Evolutionary conservation across 2,113 vertebrate species (phyloP).

Genomic region (Diadophis punctatus): DNA sequence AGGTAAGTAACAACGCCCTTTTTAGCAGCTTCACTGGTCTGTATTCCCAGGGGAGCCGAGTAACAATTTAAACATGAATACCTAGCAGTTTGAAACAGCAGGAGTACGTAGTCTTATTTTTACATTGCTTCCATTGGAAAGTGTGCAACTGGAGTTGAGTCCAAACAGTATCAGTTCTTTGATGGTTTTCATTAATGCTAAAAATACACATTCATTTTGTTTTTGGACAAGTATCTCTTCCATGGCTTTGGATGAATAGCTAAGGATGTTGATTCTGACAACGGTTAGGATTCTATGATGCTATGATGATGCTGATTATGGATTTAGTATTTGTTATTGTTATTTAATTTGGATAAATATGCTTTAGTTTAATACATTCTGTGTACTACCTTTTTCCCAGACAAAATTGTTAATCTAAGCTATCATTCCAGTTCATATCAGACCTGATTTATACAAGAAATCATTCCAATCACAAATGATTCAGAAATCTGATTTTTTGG

Average conservation of each 20-base stretch:
- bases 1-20: no score
- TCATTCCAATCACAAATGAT: not conserved
- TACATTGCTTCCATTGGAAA: conserved; percentile 12
- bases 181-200: not conserved
- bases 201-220: not conserved
- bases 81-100: conserved; percentile 6
- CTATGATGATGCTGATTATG: not conserved
- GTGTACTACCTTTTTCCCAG: not conserved
- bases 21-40: not conserved
- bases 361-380: not conserved
- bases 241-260: not conserved
- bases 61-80: conserved; percentile 17
- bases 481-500: not conserved
- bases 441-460: not conserved
- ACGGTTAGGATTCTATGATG: not conserved
- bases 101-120: not conserved
- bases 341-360: not conserved
- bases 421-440: not conserved
- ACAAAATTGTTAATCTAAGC: not conserved
- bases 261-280: not conserved
- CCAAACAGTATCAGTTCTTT: not conserved
- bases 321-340: not conserved
- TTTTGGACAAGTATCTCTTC: not conserved
- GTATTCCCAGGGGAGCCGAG: not conserved
- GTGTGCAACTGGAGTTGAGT: not conserved